Evolutionary conservation across 2,888 invertebrate species (phyloP).

Genomic region (Electrophaes corylata): DNA sequence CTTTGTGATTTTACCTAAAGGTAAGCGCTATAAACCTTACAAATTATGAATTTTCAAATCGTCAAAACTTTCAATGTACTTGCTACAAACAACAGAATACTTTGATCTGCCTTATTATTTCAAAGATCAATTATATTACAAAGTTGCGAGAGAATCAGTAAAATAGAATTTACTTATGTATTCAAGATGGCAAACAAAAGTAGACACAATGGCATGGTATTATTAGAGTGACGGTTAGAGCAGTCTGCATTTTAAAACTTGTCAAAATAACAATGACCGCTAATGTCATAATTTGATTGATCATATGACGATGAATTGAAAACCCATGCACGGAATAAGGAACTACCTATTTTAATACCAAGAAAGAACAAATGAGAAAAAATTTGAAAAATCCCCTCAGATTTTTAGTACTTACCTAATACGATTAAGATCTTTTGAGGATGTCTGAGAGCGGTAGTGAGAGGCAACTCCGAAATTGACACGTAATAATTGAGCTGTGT

Average conservation of each 20-base stretch:
- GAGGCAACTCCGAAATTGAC: too few species aligned
- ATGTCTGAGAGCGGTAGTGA: too few species aligned
- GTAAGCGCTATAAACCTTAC: too few species aligned
- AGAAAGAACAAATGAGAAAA: background rate
- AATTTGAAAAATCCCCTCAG: background rate
- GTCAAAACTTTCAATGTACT: background rate
- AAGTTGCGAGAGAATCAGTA: slow-evolving; percentile 7
- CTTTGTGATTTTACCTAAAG: too few species aligned
- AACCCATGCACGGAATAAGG: slow-evolving; percentile 13
- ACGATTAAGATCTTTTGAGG: too few species aligned
- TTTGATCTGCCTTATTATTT: slow-evolving; percentile 33
- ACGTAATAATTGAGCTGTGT: too few species aligned
- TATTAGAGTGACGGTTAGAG: background rate
- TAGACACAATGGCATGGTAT: background rate
- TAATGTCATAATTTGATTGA: slow-evolving; percentile 32
- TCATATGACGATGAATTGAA: slow-evolving; percentile 33
- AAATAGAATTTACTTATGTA: background rate
- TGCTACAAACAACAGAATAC: slow-evolving; percentile 30
- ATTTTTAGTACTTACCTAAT: too few species aligned
- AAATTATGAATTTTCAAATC: too few species aligned
- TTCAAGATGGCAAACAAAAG: background rate
- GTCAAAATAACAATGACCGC: background rate
- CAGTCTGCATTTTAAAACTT: background rate
- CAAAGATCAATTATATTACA: background rate
- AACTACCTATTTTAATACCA: slow-evolving; percentile 14